Base-by-base conservation (phyloP, 2,797 vertebrate species). In the Gallinago nigripennis region DNA sequence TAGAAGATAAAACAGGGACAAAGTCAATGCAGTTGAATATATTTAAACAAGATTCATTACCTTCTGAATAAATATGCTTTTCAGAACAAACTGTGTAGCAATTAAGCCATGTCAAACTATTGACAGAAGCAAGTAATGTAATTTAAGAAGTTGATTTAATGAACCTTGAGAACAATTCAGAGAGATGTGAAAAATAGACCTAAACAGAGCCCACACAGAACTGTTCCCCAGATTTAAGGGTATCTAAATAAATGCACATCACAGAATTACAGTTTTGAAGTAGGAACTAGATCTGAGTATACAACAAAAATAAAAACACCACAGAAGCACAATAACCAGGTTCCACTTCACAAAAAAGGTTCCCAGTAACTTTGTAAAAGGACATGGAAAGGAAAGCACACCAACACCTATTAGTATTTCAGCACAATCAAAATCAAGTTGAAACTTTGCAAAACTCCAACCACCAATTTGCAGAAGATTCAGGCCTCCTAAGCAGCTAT, bases 61-160 rank as follows among this genome's bases (percentile, higher is more conserved):
- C 43, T 91, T 92, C 66, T 92, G 88, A 84, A 94, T 84, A 92
- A 95, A 83, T 69, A 84, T 0, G 19, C 60, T 91, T 86, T 88
- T 77, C 66, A 92, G 70, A 84, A 84, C 6, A 17, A 92, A 63
- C 31, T 50, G 24, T 50, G 77, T 11, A 90, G 82, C 77, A 92
- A 88, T 91, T 79, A 94, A 82, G 53, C 19, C 70, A 39, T 12
- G 58, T 58, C 72, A 84, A 82, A 30, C 51, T 94, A 72, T 18
- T 76, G 73, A 83, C 6, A 76, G 31, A 92, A 91, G 54, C 20
- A 48, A 53, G 48, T 54, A 15, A 54, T 41, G 69, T 63, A 66
- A 72, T 53, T 86, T 64, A 88, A 60, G 28, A 76, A 76, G 37
- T 3, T 75, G 45, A 81, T 83, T 71, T 87, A 71, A 80, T 35